Conservation (phyloP, 2,797 vertebrate genomes). For the Catamblyrhynchus diadema region DNA sequence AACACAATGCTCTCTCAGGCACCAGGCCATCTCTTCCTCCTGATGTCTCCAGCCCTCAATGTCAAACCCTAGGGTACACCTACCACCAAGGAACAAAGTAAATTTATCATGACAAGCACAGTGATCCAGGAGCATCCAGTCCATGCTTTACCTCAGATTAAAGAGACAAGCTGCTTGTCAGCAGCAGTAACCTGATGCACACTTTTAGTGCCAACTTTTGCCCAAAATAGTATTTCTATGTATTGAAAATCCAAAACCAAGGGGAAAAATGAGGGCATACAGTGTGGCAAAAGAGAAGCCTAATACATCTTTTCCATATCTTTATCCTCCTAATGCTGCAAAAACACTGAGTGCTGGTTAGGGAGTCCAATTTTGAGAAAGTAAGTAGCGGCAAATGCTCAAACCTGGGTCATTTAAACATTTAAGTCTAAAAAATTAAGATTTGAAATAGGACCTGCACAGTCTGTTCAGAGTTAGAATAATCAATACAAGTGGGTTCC, state of each 20-base stretch:
- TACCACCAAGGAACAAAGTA: background rate
- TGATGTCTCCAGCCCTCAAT: background rate
- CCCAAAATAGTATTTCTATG: background rate
- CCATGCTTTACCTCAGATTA: background rate
- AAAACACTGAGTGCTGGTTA: background rate
- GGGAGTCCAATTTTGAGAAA: background rate
- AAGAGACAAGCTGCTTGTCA: background rate
- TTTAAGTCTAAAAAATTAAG: background rate
- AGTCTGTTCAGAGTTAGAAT: background rate
- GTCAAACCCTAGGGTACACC: background rate
- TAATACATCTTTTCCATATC: background rate
- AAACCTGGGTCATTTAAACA: background rate
- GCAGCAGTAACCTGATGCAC: background rate
- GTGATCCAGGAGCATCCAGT: background rate
- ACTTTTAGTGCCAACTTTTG: background rate
- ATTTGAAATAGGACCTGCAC: background rate
- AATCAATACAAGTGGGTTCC: background rate
- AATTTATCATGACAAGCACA: background rate
- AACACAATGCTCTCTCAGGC: background rate
- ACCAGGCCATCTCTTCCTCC: background rate
- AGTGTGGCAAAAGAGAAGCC: background rate
- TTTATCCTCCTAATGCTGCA: background rate
- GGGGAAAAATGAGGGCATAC: fast-evolving
- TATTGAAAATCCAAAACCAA: background rate
- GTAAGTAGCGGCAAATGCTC: background rate